A percentile compares a stretch with the other conserved stretches of the same genome.
Evolutionary conservation across 64 coral and sea anemone species (phyloP).

Genomic region (Trachythela sp.): DNA sequence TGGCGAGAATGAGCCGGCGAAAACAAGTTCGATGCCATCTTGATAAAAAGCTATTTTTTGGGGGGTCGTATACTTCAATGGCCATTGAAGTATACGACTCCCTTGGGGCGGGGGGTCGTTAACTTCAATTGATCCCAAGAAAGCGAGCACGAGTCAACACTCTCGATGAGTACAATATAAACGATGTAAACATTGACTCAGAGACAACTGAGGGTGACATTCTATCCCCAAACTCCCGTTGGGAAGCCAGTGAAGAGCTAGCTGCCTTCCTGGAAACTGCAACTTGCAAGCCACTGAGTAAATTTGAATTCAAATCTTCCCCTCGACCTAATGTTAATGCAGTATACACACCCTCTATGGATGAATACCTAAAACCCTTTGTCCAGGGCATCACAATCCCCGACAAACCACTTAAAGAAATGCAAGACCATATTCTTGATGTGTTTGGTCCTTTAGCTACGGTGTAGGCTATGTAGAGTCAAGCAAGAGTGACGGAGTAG

Average conservation of each 20-base stretch:
- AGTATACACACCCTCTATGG: slow-evolving; percentile 25
- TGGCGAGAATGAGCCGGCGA: too few relatives aligned
- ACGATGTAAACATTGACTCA: too few relatives aligned
- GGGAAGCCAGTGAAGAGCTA: background rate
- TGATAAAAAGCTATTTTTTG: too few relatives aligned
- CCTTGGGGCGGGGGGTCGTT: too few relatives aligned
- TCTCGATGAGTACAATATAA: too few relatives aligned
- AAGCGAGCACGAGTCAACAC: background rate
- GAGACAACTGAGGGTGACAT: background rate
- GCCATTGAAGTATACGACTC: too few relatives aligned
- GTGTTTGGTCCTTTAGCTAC: slow-evolving; percentile 36
- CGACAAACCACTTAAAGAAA: slow-evolving; percentile 22
- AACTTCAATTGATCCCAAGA: background rate
- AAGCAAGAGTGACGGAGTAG: background rate
- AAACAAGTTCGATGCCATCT: too few relatives aligned
- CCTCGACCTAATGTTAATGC: slow-evolving; percentile 19
- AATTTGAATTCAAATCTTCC: slow-evolving; percentile 30
- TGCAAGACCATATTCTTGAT: slow-evolving; percentile 18
- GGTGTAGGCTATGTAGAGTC: slow-evolving; percentile 46
- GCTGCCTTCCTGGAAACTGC: background rate
- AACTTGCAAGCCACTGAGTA: slow-evolving; percentile 15
- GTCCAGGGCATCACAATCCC: slow-evolving; percentile 3
- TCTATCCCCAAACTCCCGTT: background rate
- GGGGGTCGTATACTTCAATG: background rate
- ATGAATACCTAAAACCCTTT: slow-evolving; percentile 5